phyloP scores from a whole-genome alignment of 92 coral and sea anemone genomes.

The Ricordea florida region DNA sequence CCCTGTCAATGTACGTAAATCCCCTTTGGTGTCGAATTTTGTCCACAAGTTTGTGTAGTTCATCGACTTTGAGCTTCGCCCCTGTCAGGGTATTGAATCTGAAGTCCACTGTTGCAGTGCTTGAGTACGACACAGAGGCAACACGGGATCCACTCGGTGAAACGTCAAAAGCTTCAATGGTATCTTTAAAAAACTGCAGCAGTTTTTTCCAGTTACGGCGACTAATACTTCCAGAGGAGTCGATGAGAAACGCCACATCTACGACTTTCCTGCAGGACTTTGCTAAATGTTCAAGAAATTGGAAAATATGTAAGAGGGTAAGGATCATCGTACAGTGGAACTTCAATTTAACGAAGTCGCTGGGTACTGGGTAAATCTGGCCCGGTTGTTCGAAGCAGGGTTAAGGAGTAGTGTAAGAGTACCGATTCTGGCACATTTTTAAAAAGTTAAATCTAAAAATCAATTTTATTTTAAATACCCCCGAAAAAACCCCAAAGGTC shows the following conservation, averaged over 20 bases:
- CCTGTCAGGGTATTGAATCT: constrained; percentile 65
- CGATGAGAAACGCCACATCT: constrained; percentile 68
- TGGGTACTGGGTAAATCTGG: no score
- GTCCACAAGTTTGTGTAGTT: constrained; percentile 46
- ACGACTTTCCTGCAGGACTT: constrained; percentile 46
- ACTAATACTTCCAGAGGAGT: constrained; percentile 75
- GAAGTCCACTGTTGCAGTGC: constrained; percentile 53
- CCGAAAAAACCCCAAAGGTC: no score
- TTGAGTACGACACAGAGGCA: constrained; percentile 65
- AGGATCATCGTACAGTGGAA: no score
- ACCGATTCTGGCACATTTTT: no score
- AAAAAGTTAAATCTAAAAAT: no score
- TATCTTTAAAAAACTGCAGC: constrained; percentile 48
- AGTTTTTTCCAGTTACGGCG: constrained; percentile 48
- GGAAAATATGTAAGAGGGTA: no score
- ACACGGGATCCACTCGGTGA: constrained; percentile 77
- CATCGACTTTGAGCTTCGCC: constrained; percentile 42
- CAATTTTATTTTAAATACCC: no score
- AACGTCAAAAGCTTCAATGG: constrained; percentile 36
- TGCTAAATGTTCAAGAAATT: background rate
- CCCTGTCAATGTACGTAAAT: constrained; percentile 64
- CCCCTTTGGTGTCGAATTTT: constrained; percentile 61
- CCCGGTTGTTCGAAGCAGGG: no score
- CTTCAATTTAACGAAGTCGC: no score
- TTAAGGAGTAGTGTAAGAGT: no score